Evolutionary conservation across 2,113 vertebrate species (phyloP).

Genomic region (Sula dactylatra): DNA sequence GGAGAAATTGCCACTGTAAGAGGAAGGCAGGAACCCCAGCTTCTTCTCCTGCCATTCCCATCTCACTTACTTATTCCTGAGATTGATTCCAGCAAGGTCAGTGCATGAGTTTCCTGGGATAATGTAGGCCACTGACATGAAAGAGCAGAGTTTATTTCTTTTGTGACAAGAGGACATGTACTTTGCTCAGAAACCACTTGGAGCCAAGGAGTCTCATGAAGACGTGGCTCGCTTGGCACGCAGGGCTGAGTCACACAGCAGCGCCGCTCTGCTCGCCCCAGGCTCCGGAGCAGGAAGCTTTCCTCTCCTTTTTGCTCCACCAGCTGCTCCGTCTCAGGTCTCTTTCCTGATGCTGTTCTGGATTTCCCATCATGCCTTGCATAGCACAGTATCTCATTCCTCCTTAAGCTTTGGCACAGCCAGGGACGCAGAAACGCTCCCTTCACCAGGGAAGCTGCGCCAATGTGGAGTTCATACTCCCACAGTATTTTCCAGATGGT

Average conservation of each 20-base stretch:
- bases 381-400: background rate
- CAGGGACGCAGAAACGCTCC: background rate
- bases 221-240: fast-evolving
- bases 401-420: background rate
- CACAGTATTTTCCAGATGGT: no score
- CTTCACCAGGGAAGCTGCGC: background rate
- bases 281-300: background rate
- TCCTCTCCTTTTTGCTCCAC: background rate
- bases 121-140: fast-evolving
- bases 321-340: background rate
- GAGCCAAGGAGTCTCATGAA: background rate
- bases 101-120: background rate
- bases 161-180: background rate
- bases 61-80: background rate
- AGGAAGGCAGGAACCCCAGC: background rate
- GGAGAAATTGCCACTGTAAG: background rate
- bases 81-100: background rate
- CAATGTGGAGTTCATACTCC: fast-evolving
- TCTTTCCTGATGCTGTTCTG: background rate
- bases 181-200: background rate
- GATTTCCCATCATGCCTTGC: background rate
- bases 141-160: background rate
- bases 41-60: background rate
- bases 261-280: fast-evolving
- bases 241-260: background rate